A percentile compares a stretch with the other conserved stretches of the same genome.
Conservation (phyloP, 2,797 vertebrate species). For the Cossypha niveicapilla region DNA sequence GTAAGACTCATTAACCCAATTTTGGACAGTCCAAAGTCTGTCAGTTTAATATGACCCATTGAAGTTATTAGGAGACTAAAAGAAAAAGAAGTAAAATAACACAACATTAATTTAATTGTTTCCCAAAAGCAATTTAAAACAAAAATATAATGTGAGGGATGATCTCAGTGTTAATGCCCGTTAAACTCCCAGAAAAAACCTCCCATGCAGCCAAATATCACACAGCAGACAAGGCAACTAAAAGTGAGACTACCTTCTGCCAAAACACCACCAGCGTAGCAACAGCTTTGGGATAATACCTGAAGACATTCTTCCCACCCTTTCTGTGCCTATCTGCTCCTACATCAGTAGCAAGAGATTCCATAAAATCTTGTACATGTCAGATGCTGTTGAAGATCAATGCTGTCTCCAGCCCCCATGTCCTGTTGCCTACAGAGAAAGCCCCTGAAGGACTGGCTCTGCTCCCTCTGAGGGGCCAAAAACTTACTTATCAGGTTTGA, state of each 20-base stretch:
- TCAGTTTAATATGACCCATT: slow-evolving; percentile 95
- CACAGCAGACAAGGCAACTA: neutral
- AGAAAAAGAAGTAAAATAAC: neutral
- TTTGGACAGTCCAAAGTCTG: slow-evolving; percentile 96
- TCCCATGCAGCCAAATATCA: neutral
- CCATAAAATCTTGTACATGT: neutral
- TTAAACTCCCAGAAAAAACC: neutral
- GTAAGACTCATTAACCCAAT: slow-evolving; percentile 97
- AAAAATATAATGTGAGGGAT: neutral
- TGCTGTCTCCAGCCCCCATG: neutral
- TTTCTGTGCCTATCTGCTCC: neutral
- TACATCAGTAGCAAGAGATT: neutral
- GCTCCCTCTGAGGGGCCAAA: neutral
- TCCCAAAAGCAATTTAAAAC: neutral
- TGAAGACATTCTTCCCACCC: neutral
- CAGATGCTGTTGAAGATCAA: neutral
- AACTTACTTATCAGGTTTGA: slow-evolving; percentile 94
- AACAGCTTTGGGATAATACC: neutral
- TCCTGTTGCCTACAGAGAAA: neutral
- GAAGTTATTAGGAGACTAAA: slow-evolving; percentile 93
- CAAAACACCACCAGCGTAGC: neutral
- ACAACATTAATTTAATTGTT: neutral
- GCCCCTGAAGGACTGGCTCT: neutral
- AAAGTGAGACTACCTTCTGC: neutral
- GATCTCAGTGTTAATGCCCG: neutral